These are phyloP conservation scores for Chymomyza procnemis DNA, from an alignment of 2,888 invertebrate species.

Conservation along the genomic window DNA sequence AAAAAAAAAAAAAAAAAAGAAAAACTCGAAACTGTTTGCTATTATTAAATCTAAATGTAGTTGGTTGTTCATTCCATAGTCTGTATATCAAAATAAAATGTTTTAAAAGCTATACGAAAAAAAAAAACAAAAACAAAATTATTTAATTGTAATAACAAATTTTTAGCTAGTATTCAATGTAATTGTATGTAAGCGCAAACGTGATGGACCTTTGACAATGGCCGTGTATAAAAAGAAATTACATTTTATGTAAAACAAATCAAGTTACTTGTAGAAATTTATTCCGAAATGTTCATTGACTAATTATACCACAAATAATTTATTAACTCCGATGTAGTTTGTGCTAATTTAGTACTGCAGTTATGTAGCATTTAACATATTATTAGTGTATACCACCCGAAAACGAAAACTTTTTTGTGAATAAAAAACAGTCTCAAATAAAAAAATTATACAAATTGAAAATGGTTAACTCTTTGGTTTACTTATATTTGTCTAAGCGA, in stretches of 20 bases:
- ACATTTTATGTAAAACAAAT: conserved; percentile 48
- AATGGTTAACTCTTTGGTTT: conserved; percentile 8
- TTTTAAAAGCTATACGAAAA: background rate
- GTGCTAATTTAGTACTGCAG: conserved; percentile 52
- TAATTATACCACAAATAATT: background rate
- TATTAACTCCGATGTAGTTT: conserved; percentile 43
- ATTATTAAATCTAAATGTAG: conserved; percentile 35
- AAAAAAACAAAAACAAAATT: conserved; percentile 13
- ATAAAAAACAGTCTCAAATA: conserved; percentile 52
- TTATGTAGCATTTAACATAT: conserved; percentile 65
- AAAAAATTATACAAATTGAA: background rate
- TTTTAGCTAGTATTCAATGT: conserved; percentile 43
- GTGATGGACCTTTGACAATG: conserved; percentile 59
- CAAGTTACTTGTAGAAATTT: conserved; percentile 20
- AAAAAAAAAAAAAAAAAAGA: background rate
- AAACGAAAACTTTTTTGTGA: conserved; percentile 43
- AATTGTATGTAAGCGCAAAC: conserved; percentile 46
- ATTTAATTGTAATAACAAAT: conserved; percentile 8
- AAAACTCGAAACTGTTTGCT: too few relatives aligned
- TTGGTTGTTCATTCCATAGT: conserved; percentile 67
- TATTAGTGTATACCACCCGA: conserved; percentile 51
- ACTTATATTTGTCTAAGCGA: background rate
- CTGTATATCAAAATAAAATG: conserved; percentile 5
- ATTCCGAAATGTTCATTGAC: background rate
- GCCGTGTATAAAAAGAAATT: conserved; percentile 52